Evolutionary conservation across 2,113 vertebrate genomes (phyloP).

Genomic region (Trochalopteron elliotii): DNA sequence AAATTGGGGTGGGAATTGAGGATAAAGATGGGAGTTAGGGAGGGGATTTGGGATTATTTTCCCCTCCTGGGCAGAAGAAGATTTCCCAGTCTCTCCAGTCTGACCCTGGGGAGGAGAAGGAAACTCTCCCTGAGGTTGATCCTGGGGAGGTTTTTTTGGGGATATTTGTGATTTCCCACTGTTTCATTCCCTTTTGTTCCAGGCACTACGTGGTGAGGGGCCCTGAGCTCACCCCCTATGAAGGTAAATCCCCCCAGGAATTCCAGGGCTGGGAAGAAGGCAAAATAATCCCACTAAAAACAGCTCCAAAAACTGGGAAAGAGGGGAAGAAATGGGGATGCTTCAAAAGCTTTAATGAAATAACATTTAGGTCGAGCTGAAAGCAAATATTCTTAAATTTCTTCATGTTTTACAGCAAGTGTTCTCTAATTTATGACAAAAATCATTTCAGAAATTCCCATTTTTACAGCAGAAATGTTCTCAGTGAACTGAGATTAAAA

Average conservation of each 20-base stretch:
- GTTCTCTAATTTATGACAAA: too few relatives aligned
- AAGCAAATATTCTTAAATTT: neutral
- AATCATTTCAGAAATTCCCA: too few relatives aligned
- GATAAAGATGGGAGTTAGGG: too few relatives aligned
- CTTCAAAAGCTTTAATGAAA: neutral
- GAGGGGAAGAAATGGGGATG: too few relatives aligned
- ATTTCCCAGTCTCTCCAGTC: neutral
- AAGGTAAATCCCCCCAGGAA: slow-evolving; percentile 78
- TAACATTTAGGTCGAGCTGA: neutral
- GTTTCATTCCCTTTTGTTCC: neutral
- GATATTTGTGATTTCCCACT: neutral
- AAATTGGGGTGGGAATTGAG: too few relatives aligned
- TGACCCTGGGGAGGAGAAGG: too few relatives aligned
- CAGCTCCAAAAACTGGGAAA: neutral
- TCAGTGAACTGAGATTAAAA: too few relatives aligned
- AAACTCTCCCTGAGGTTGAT: neutral
- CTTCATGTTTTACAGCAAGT: neutral
- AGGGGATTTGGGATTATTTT: too few relatives aligned
- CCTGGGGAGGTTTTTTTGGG: neutral
- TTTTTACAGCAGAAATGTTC: too few relatives aligned
- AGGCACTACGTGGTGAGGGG: slow-evolving; percentile 98
- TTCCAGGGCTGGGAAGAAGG: neutral
- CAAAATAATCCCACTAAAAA: neutral
- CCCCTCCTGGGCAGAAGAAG: too few relatives aligned
- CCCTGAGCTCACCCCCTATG: slow-evolving; percentile 96